Conservation (phyloP, 2,113 vertebrate species). For the Mellivora capensis region DNA sequence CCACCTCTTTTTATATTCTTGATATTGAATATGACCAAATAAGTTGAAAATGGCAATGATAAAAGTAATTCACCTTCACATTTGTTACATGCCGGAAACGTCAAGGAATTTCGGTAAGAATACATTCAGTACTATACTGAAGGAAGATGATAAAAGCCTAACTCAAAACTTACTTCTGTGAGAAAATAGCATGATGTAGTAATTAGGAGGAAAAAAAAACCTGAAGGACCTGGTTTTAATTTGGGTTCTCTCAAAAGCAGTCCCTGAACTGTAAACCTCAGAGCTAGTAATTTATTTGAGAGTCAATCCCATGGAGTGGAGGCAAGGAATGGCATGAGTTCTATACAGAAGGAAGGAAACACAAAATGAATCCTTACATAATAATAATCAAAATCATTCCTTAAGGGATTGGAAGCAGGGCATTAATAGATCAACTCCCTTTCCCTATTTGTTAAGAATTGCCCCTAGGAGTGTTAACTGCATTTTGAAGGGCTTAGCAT, state of each 20-base stretch:
- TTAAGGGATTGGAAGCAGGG: background rate
- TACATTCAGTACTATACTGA: background rate
- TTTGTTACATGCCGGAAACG: background rate
- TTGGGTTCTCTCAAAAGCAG: background rate
- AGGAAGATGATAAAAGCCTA: background rate
- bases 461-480: background rate
- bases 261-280: background rate
- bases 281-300: background rate
- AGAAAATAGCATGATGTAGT: background rate
- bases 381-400: background rate
- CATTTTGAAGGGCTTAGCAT: background rate
- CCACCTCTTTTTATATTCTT: background rate
- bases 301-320: background rate
- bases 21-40: background rate
- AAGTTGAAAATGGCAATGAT: background rate
- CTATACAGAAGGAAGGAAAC: background rate
- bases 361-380: background rate
- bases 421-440: background rate
- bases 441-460: background rate
- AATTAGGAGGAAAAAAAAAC: background rate
- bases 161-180: background rate
- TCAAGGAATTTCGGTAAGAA: background rate
- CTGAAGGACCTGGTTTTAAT: background rate
- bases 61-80: background rate
- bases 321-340: background rate